Percentiles rank a stretch among this genome's conserved stretches.
These are phyloP conservation scores for Polypedilum pembai DNA, from an alignment of 1,140 invertebrate genomes.

Conservation along the genomic window DNA sequence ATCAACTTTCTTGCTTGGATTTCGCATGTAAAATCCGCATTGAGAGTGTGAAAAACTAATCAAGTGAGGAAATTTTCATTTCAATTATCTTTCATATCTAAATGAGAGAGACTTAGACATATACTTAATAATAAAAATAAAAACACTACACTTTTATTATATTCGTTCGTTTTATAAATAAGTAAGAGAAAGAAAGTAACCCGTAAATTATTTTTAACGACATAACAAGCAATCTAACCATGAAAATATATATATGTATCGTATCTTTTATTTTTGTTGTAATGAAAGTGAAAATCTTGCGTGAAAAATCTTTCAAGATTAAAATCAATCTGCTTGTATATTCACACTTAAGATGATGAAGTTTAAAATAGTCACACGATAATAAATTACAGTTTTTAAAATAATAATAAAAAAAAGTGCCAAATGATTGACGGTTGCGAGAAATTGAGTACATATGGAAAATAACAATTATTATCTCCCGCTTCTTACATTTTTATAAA, in stretches of 20 bases:
- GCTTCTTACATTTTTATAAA: too few species aligned
- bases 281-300: background rate
- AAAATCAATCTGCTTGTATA: background rate
- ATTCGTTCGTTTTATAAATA: background rate
- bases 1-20: conserved; percentile 16
- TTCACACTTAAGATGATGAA: background rate
- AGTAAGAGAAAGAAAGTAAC: background rate
- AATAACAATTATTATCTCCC: too few species aligned
- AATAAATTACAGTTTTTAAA: conserved; percentile 13
- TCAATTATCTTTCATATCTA: too few species aligned
- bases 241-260: background rate
- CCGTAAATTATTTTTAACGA: background rate
- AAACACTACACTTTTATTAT: background rate
- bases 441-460: background rate
- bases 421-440: conserved; percentile 25
- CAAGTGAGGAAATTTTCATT: background rate
- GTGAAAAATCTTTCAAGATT: background rate
- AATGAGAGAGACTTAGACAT: background rate
- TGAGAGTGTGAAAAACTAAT: conserved; percentile 24
- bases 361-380: background rate
- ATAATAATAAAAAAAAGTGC: conserved; percentile 25
- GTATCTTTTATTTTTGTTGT: background rate
- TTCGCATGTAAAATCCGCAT: conserved; percentile 23
- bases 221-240: background rate
- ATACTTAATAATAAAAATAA: conserved; percentile 5